Conservation (phyloP, 1,140 invertebrate genomes). For the Brachionus koreanus region DNA sequence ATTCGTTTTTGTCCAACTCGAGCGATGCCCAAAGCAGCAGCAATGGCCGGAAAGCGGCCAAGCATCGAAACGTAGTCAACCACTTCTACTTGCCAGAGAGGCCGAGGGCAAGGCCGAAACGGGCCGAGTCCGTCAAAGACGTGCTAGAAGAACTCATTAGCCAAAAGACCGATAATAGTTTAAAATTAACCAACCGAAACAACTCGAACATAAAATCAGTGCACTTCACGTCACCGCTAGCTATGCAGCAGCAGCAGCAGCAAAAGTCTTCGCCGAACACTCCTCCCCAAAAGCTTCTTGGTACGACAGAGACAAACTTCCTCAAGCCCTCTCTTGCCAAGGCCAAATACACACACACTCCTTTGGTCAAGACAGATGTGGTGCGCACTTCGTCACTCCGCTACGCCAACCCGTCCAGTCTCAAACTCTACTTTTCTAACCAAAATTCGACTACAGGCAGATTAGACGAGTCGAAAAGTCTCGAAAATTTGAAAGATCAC, state of each 20-base stretch:
- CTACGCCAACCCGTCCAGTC: background rate
- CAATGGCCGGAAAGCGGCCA: background rate
- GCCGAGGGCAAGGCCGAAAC: background rate
- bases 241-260: background rate
- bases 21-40: background rate
- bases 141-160: background rate
- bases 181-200: background rate
- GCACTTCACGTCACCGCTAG: background rate
- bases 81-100: background rate
- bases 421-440: background rate
- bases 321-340: background rate
- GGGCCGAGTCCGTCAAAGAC: background rate
- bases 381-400: background rate
- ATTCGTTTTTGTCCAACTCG: conserved; percentile 25
- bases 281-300: background rate
- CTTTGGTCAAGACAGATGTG: background rate
- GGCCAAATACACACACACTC: background rate
- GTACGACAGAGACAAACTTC: background rate
- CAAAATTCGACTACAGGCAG: background rate
- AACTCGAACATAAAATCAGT: conserved; percentile 7
- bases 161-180: background rate
- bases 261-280: background rate
- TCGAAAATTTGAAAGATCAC: background rate
- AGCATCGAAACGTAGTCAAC: background rate
- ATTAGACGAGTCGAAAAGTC: background rate